A percentile compares a stretch with the other conserved stretches of the same genome.
phyloP scores from a whole-genome alignment of 2,797 vertebrate species.

The Paedocypris micromegethes region DNA sequence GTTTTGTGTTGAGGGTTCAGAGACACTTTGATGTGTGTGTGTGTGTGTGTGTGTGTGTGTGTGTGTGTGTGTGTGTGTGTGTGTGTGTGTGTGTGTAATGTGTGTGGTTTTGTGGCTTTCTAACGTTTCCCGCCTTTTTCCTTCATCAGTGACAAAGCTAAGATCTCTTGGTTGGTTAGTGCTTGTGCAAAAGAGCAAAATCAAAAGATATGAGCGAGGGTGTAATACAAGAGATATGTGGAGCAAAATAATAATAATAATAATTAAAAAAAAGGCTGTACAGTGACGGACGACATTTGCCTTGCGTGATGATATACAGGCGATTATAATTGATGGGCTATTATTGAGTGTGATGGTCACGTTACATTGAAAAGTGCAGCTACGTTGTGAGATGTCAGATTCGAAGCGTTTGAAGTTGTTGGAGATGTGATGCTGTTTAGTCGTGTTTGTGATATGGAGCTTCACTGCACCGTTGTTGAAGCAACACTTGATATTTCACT shows the following conservation, averaged over 20 bases:
- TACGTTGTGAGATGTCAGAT: slow-evolving; percentile 46
- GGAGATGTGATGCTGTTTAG: slow-evolving; percentile 12
- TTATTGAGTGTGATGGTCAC: slow-evolving; percentile 56
- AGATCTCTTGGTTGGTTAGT: slow-evolving; percentile 37
- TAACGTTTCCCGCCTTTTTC: background rate
- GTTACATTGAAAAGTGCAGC: slow-evolving; percentile 65
- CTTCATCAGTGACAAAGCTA: slow-evolving; percentile 33
- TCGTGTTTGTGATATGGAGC: slow-evolving; percentile 41
- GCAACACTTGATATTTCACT: slow-evolving; percentile 67
- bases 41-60: slow-evolving; percentile 4
- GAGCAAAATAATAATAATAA: slow-evolving; percentile 53
- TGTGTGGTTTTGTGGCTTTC: no score
- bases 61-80: slow-evolving; percentile 6
- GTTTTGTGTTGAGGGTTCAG: slow-evolving; percentile 25
- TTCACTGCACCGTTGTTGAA: slow-evolving; percentile 64
- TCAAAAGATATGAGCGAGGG: slow-evolving; percentile 44
- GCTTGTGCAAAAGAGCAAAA: slow-evolving; percentile 61
- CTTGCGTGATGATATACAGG: slow-evolving; percentile 30
- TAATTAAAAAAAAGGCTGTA: background rate
- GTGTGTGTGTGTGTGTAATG: background rate
- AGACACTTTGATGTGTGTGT: slow-evolving; percentile 28
- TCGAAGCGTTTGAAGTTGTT: slow-evolving; percentile 54
- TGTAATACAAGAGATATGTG: slow-evolving; percentile 57
- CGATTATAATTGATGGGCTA: slow-evolving; percentile 47
- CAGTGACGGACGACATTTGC: slow-evolving; percentile 3